Evolutionary conservation across 1,140 invertebrate species (phyloP).

Genomic region (Drosophila miranda): DNA sequence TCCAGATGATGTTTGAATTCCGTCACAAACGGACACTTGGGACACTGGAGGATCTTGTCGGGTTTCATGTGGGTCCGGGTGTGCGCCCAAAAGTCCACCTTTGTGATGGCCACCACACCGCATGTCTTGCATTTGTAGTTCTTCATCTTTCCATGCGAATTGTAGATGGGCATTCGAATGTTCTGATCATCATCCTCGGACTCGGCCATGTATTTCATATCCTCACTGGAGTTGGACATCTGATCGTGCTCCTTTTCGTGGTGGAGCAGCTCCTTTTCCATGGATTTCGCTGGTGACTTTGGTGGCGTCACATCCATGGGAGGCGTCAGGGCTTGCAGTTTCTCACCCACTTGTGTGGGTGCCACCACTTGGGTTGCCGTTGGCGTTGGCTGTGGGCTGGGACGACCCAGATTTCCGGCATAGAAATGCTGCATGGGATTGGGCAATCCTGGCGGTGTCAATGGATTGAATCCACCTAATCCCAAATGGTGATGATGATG

Average conservation of each 20-base stretch:
- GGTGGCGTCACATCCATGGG: slow-evolving; percentile 83
- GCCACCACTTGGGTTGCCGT: slow-evolving; percentile 17
- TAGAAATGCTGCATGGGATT: slow-evolving; percentile 81
- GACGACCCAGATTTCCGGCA: slow-evolving; percentile 79
- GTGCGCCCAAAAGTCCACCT: slow-evolving; percentile 97
- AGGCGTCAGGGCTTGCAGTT: slow-evolving; percentile 73
- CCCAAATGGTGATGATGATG: slow-evolving; percentile 68
- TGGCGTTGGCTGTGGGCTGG: slow-evolving; percentile 72
- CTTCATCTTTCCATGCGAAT: slow-evolving; percentile 93
- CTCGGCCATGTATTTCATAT: slow-evolving; percentile 81
- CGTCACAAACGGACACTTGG: slow-evolving; percentile 97
- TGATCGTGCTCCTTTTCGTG: slow-evolving; percentile 81
- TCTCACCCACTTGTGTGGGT: slow-evolving; percentile 31
- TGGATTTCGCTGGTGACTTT: slow-evolving; percentile 85
- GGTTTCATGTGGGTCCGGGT: slow-evolving; percentile 94
- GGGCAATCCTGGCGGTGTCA: slow-evolving; percentile 83
- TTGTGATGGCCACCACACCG: slow-evolving; percentile 91
- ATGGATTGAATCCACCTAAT: slow-evolving; percentile 80
- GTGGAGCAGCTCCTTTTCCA: slow-evolving; percentile 53
- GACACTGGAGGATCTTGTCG: slow-evolving; percentile 95
- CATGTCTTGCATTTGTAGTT: slow-evolving; percentile 97
- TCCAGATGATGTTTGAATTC: slow-evolving; percentile 99
- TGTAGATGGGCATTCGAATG: slow-evolving; percentile 88
- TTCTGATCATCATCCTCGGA: slow-evolving; percentile 86
- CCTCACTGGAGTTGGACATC: slow-evolving; percentile 83